Conservation (phyloP, 2,113 vertebrate genomes). For the Sisor rabdophorus region DNA sequence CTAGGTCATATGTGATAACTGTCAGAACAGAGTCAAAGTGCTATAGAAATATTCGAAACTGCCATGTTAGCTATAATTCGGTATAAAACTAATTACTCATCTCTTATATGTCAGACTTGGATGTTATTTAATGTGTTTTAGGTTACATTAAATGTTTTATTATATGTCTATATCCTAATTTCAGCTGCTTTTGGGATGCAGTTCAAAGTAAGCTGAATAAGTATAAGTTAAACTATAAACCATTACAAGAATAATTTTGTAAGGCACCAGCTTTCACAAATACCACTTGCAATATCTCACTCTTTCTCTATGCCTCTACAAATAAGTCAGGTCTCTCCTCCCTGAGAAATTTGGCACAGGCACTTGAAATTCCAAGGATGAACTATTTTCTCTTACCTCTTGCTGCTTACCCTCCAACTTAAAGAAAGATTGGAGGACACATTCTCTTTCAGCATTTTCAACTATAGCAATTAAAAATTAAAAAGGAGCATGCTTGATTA, state of each 20-base stretch:
- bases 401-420: slow-evolving; percentile 17
- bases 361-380: slow-evolving; percentile 66
- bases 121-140: background rate
- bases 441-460: slow-evolving; percentile 3
- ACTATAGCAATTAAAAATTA: slow-evolving; percentile 21
- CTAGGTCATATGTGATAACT: background rate
- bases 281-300: slow-evolving; percentile 59
- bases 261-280: slow-evolving; percentile 53
- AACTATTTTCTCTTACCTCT: slow-evolving; percentile 48
- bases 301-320: slow-evolving; percentile 68
- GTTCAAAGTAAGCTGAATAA: no score
- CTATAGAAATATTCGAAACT: background rate
- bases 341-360: slow-evolving; percentile 64
- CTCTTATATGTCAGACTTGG: background rate
- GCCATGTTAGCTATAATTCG: background rate
- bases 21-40: background rate
- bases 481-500: background rate
- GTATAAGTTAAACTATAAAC: background rate
- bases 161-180: background rate
- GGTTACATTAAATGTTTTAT: no score
- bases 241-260: slow-evolving; percentile 31
- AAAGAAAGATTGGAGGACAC: background rate
- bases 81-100: background rate
- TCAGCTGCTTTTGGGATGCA: background rate
- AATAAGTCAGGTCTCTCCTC: slow-evolving; percentile 67